Conservation (phyloP, 2,797 vertebrate genomes). For the Leucoraja ocellata region DNA sequence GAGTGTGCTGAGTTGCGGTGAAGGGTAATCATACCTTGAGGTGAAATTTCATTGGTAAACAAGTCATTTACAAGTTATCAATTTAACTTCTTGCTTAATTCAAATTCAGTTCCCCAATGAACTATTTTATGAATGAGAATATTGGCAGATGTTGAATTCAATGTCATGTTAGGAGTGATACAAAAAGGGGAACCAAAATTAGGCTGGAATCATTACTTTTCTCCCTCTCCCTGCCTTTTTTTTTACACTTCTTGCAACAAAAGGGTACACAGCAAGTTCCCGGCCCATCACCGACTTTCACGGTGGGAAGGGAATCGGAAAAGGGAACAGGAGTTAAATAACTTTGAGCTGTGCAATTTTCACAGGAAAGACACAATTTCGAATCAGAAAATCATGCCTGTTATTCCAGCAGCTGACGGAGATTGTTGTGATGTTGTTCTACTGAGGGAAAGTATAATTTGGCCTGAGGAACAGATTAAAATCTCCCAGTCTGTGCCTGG, state of each 20-base stretch:
- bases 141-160: not conserved
- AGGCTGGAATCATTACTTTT: not conserved
- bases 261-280: not conserved
- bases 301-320: not conserved
- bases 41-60: not conserved
- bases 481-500: slow-evolving; percentile 20
- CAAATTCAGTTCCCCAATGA: not conserved
- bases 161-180: not conserved
- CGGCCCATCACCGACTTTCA: not conserved
- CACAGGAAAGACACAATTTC: too few relatives aligned
- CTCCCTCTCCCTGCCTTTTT: not conserved
- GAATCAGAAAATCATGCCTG: not conserved
- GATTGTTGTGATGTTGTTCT: not conserved
- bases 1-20: not conserved
- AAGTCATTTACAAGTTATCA: not conserved
- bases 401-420: not conserved
- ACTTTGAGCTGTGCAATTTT: not conserved
- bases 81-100: not conserved
- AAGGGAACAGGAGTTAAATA: too few relatives aligned
- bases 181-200: not conserved
- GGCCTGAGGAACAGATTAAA: slow-evolving; percentile 31
- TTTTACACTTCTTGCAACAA: not conserved
- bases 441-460: slow-evolving; percentile 15
- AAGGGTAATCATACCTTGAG: too few relatives aligned
- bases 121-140: not conserved